Conservation (phyloP, 2,797 vertebrate species). For the Coluber constrictor region DNA sequence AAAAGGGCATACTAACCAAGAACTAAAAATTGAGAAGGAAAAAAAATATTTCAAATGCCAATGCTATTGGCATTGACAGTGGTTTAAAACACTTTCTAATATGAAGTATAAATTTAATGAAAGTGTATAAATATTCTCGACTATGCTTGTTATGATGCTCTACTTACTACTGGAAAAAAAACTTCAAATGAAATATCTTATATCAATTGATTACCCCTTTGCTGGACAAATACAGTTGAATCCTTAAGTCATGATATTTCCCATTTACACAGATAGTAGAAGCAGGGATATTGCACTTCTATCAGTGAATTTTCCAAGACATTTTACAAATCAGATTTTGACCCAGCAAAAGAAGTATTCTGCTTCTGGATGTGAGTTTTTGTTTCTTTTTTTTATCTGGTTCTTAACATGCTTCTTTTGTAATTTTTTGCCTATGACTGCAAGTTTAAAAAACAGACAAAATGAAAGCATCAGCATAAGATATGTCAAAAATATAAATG, state of each 20-base stretch:
- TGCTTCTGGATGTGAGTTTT: neutral
- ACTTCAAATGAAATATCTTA: neutral
- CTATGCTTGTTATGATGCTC: neutral
- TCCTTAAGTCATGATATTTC: neutral
- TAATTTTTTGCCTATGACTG: neutral
- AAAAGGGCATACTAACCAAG: neutral
- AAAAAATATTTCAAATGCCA: neutral
- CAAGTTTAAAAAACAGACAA: neutral
- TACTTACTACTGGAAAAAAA: neutral
- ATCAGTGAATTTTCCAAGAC: neutral
- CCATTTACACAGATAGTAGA: neutral
- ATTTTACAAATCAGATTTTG: neutral
- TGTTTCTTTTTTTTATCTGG: neutral
- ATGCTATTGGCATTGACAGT: neutral
- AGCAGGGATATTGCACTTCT: neutral
- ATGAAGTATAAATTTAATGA: neutral
- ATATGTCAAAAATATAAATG: neutral
- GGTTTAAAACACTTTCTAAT: fast-evolving
- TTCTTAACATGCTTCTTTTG: neutral
- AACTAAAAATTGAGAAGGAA: neutral
- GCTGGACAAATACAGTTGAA: neutral
- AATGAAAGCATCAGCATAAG: neutral
- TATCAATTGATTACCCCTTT: neutral
- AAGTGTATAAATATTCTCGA: neutral
- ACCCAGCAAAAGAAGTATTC: neutral